phyloP scores from a whole-genome alignment of 2,888 invertebrate species.

The Drosophila paramelanica region DNA sequence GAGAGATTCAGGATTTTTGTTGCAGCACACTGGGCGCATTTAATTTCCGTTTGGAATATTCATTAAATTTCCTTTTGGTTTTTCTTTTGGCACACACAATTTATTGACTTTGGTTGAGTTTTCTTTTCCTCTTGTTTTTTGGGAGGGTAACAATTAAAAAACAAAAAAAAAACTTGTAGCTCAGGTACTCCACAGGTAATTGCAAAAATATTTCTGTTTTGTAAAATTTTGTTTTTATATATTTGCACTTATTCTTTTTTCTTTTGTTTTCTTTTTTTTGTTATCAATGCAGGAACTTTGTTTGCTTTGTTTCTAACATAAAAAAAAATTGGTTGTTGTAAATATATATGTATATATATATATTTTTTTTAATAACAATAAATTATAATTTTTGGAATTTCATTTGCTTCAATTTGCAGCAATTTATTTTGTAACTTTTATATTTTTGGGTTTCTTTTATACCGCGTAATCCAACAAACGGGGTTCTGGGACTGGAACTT shows the following conservation, averaged over 20 bases:
- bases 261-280: constrained; percentile 26
- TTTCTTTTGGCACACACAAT: constrained; percentile 67
- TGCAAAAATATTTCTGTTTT: constrained; percentile 27
- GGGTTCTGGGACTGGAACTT: constrained; percentile 37
- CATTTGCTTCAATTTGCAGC: constrained; percentile 15
- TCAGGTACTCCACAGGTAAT: constrained; percentile 50
- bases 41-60: constrained; percentile 39
- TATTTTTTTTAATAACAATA: constrained; percentile 49
- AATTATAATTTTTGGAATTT: constrained; percentile 66
- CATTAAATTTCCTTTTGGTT: constrained; percentile 64
- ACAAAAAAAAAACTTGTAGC: background rate
- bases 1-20: constrained; percentile 46
- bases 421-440: constrained; percentile 29
- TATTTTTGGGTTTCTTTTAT: constrained; percentile 43
- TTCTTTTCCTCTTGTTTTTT: constrained; percentile 18
- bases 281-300: constrained; percentile 75
- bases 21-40: constrained; percentile 53
- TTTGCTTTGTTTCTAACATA: constrained; percentile 54
- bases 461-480: constrained; percentile 81
- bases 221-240: constrained; percentile 33
- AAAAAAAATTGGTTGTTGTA: constrained; percentile 13
- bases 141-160: background rate
- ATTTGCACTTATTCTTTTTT: constrained; percentile 52
- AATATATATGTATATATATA: constrained; percentile 17
- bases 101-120: constrained; percentile 61